Evolutionary conservation across 1,140 invertebrate species (phyloP), one percentile per base, ranked within the genome.

Genomic region (Drosophila tropicalis): DNA sequence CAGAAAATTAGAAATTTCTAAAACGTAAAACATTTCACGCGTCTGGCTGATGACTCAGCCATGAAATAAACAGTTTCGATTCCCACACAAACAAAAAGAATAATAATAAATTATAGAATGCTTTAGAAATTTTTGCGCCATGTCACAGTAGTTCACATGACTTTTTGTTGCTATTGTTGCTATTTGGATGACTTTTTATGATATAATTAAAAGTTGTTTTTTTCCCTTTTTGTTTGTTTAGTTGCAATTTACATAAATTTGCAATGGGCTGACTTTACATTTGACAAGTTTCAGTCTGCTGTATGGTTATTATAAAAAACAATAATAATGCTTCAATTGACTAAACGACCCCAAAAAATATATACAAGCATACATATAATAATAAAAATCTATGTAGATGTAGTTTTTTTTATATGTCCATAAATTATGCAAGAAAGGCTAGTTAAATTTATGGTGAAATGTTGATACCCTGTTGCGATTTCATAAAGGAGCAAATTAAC

Each of bases 201-300:
- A 62, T 68, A 74, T 70, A 85, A 84, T 77, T 85, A 70, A 76
- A 80, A 74, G 17, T 51, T 51, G 22, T 25, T 22, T 51, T 51
- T 51, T 19, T 36, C 10, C 9, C 0, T 2, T 9, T 47, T 47
- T 47, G 15, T 51, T 47, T 51, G 44, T 77, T 77, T 77, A 62
- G 55, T 57, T 66, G 68, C 67, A 81, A 84, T 84, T 77, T 85
- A 74, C 77, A 84, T 84, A 80, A 66, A 79, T 79, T 79, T 72
- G 65, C 70, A 73, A 67, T 51, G 17, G 44, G 17, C 10, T 34
- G 61, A 62, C 41, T 55, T 19, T 64, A 39, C 47, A 57, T 57
- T 57, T 70, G 44, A 51, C 17, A 51, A 51, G 44, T 19, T 22
- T 12, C 7, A 17, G 44, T 9, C 54, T 55, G 47, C 47, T 55